Conservation (phyloP, 2,888 invertebrate species). For the Acrobasis repandana region DNA sequence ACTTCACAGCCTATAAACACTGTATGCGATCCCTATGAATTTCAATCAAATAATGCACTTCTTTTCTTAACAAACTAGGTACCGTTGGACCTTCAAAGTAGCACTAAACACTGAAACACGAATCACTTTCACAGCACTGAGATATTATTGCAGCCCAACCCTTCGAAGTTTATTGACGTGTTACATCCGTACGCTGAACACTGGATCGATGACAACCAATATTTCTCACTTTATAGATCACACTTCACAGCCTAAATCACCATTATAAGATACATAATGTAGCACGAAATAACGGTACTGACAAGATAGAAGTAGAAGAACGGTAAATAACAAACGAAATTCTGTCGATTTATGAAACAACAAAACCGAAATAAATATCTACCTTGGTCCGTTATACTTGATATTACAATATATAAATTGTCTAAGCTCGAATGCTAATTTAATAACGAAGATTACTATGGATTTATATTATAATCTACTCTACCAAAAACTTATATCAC, state of each 20-base stretch:
- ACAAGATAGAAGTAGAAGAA: constrained; percentile 60
- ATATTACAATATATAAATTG: constrained; percentile 75
- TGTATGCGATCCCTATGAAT: constrained; percentile 45
- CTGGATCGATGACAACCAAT: constrained; percentile 71
- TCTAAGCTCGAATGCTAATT: constrained; percentile 68
- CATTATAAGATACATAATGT: constrained; percentile 38
- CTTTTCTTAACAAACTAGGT: constrained; percentile 8
- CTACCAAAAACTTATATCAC: constrained; percentile 85
- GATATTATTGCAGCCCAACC: constrained; percentile 71
- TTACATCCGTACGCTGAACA: constrained; percentile 74
- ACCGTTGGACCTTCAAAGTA: constrained; percentile 27
- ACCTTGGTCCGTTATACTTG: constrained; percentile 93
- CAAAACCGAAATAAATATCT: constrained; percentile 78
- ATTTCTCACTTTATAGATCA: constrained; percentile 41
- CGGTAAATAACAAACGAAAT: constrained; percentile 77
- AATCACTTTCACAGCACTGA: constrained; percentile 73
- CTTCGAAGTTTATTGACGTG: constrained; percentile 79
- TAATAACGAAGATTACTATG: constrained; percentile 75
- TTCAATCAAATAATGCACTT: constrained; percentile 7
- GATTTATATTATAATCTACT: constrained; percentile 79
- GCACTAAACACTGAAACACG: constrained; percentile 42
- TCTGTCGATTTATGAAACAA: constrained; percentile 53
- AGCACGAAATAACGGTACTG: constrained; percentile 65
- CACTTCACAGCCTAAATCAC: constrained; percentile 38
- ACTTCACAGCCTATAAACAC: constrained; percentile 35